phyloP scores from a whole-genome alignment of 1,140 invertebrate species.

The Ericerus pela region DNA sequence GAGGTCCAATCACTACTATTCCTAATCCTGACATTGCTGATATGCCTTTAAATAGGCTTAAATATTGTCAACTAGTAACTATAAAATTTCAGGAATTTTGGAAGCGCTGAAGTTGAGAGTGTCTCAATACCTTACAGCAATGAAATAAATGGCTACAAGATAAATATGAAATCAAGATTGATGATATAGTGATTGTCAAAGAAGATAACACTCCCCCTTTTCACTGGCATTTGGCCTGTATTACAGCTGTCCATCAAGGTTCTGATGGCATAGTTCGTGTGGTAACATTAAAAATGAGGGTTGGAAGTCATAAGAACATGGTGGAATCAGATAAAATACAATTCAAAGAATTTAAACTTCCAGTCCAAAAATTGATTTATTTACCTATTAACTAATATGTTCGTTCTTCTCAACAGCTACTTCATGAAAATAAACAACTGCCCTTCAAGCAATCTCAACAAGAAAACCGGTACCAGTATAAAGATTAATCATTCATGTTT shows the following conservation, averaged over 20 bases:
- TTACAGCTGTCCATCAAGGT: conserved; percentile 23
- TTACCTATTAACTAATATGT: too few relatives aligned
- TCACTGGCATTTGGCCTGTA: conserved; percentile 24
- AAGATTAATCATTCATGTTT: too few relatives aligned
- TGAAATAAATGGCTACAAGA: conserved; percentile 25
- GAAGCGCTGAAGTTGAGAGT: conserved; percentile 23
- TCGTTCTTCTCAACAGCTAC: too few relatives aligned
- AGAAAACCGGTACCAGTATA: too few relatives aligned
- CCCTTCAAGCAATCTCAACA: too few relatives aligned
- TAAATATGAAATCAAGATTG: conserved; percentile 24
- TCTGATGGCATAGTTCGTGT: conserved; percentile 23
- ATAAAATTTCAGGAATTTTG: conserved; percentile 19
- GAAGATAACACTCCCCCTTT: conserved; percentile 23
- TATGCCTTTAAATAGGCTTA: conserved; percentile 16
- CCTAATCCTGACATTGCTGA: conserved; percentile 18
- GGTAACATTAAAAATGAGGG: conserved; percentile 6
- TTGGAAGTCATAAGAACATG: too few relatives aligned
- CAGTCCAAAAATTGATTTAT: too few relatives aligned
- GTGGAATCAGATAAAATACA: too few relatives aligned
- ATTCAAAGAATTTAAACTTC: too few relatives aligned
- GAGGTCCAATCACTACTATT: conserved; percentile 14
- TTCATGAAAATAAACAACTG: too few relatives aligned
- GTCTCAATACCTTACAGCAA: conserved; percentile 24
- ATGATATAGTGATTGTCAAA: conserved; percentile 23
- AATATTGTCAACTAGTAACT: conserved; percentile 17